These are phyloP conservation scores for Bungarus multicinctus DNA, from an alignment of 2,113 vertebrate species.

Conservation along the genomic window DNA sequence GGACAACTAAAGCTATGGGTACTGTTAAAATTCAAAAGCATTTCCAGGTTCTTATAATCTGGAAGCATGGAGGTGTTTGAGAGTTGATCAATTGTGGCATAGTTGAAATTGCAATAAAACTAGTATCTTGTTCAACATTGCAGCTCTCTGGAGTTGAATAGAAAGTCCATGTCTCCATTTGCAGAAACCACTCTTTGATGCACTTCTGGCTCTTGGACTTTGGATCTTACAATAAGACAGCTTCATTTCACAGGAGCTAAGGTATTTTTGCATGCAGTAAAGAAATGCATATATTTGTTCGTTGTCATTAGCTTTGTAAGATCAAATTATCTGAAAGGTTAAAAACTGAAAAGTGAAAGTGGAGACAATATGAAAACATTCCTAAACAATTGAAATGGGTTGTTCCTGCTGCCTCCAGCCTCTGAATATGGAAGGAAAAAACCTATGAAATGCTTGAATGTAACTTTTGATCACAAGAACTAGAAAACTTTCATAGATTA, in stretches of 20 bases:
- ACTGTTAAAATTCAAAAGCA: neutral
- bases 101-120: neutral
- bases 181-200: neutral
- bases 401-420: accelerated
- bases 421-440: neutral
- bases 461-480: neutral
- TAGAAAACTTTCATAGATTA: neutral
- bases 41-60: neutral
- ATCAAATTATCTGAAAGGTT: neutral
- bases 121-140: neutral
- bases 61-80: neutral
- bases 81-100: neutral
- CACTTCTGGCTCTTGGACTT: neutral
- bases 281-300: neutral
- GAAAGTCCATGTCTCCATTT: neutral
- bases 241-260: neutral
- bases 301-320: neutral
- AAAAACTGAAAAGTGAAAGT: neutral
- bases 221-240: neutral
- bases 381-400: neutral
- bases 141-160: neutral
- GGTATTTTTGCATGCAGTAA: neutral
- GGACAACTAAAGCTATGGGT: neutral
- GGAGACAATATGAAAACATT: neutral
- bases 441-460: neutral